Conservation (phyloP, 2,888 invertebrate genomes). For the Erpobdella octoculata region DNA sequence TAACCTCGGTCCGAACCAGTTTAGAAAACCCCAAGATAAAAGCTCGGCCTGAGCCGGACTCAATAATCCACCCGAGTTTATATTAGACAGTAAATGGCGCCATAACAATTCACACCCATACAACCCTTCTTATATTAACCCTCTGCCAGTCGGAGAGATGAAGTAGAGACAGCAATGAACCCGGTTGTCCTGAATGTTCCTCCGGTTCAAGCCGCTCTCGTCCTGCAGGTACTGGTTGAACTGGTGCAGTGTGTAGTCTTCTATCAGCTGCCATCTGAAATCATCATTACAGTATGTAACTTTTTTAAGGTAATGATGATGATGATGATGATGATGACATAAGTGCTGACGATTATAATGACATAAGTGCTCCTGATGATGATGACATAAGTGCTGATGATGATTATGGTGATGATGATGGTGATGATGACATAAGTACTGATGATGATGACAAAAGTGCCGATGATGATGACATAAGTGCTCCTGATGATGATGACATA, state of each 20-base stretch:
- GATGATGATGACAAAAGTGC: constrained; percentile 7
- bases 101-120: too few species aligned
- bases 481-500: neutral
- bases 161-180: constrained; percentile 73
- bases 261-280: constrained; percentile 77
- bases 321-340: neutral
- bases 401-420: constrained; percentile 22
- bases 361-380: neutral
- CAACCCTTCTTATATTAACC: constrained; percentile 50
- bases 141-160: constrained; percentile 51
- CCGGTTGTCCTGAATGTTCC: constrained; percentile 91
- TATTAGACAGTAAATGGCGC: too few species aligned
- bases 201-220: constrained; percentile 87
- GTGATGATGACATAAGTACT: too few species aligned
- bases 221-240: constrained; percentile 63
- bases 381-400: neutral
- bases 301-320: neutral
- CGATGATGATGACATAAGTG: constrained; percentile 6
- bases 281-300: too few species aligned
- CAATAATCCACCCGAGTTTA: too few species aligned
- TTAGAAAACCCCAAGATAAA: too few species aligned
- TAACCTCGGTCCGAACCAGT: too few species aligned
- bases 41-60: too few species aligned
- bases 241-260: constrained; percentile 92
- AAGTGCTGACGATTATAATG: neutral